Conservation (phyloP, 1,140 invertebrate species). For the Homarus americanus region DNA sequence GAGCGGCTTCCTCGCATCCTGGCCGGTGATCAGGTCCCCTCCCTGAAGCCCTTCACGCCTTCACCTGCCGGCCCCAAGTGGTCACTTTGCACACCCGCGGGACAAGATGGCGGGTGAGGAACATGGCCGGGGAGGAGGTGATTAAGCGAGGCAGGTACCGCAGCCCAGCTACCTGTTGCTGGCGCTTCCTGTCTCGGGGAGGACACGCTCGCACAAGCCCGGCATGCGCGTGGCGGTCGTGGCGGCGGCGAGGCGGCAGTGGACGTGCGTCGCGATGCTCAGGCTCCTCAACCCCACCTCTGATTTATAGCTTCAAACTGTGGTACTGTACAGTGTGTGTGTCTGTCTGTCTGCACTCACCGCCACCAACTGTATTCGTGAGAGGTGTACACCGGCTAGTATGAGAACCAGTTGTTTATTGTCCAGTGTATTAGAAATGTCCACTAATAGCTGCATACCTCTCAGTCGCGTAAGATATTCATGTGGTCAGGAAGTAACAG, state of each 20-base stretch:
- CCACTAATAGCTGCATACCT: too few relatives aligned
- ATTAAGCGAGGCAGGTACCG: conserved; percentile 67
- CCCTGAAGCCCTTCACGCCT: not conserved
- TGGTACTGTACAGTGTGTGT: not conserved
- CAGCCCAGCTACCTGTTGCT: conserved; percentile 61
- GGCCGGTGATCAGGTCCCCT: not conserved
- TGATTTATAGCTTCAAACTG: not conserved
- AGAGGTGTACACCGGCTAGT: too few relatives aligned
- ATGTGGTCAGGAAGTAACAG: too few relatives aligned
- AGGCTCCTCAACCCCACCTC: not conserved
- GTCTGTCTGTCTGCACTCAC: too few relatives aligned
- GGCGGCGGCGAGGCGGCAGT: not conserved
- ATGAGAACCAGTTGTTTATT: too few relatives aligned
- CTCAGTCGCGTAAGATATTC: too few relatives aligned
- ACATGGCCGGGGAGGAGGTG: conserved; percentile 10
- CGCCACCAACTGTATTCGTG: too few relatives aligned
- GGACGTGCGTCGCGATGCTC: not conserved
- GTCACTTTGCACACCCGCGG: not conserved
- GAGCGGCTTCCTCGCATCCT: conserved; percentile 34
- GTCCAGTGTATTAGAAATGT: too few relatives aligned
- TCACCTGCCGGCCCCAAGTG: conserved; percentile 9
- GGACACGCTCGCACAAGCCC: conserved; percentile 61
- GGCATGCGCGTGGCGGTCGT: conserved; percentile 33
- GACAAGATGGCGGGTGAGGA: conserved; percentile 50
- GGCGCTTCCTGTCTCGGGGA: conserved; percentile 51